Conservation (phyloP, 2,113 vertebrate species). For the Scolopax mira region DNA sequence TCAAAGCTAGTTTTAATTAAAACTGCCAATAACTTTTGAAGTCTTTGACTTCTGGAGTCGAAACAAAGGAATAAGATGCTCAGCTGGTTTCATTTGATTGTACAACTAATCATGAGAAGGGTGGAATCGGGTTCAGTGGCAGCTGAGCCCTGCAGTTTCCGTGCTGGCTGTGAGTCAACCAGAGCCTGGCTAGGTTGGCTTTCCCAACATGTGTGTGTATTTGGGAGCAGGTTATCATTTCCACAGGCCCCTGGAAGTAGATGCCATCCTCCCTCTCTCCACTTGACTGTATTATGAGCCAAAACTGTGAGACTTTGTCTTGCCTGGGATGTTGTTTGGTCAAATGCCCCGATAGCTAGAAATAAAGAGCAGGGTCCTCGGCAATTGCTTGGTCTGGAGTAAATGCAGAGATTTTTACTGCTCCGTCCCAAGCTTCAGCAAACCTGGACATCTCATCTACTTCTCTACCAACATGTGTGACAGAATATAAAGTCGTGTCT, state of each 20-base stretch:
- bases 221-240: neutral
- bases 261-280: neutral
- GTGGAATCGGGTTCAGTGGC: neutral
- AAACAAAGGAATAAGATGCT: neutral
- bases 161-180: neutral
- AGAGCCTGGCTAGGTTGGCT: neutral
- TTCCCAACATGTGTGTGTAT: accelerated
- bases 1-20: slow-evolving; percentile 41
- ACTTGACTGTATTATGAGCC: neutral
- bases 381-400: neutral
- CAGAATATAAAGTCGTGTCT: neutral
- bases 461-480: neutral
- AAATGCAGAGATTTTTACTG: neutral
- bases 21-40: slow-evolving; percentile 19
- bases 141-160: neutral
- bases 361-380: neutral
- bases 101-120: neutral
- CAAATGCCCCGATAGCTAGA: accelerated
- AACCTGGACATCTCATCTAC: neutral
- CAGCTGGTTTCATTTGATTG: neutral
- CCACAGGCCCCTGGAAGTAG: neutral
- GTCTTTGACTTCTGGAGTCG: slow-evolving; percentile 2
- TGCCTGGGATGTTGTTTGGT: neutral
- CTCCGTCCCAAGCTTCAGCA: neutral
- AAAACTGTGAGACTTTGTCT: neutral